phyloP scores from a whole-genome alignment of 2,113 vertebrate genomes.

The Puma concolor region DNA sequence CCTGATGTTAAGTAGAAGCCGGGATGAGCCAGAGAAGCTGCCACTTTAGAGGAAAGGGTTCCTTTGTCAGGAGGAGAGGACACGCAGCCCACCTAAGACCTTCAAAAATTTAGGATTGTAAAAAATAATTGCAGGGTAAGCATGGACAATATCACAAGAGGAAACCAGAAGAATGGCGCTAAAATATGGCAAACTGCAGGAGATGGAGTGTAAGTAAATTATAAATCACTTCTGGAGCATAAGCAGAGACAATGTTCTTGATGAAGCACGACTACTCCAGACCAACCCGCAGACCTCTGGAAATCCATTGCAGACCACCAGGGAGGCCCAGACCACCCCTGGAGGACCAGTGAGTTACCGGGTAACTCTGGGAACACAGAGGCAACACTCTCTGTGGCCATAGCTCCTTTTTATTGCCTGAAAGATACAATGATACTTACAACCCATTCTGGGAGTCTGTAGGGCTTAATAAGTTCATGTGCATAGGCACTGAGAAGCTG shows the following conservation, averaged over 20 bases:
- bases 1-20: not conserved
- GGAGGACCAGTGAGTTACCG: not conserved
- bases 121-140: not conserved
- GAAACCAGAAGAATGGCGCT: not conserved
- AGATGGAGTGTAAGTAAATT: not conserved
- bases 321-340: conserved; percentile 65
- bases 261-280: not conserved
- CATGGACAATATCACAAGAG: not conserved
- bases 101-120: not conserved
- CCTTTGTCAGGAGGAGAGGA: not conserved
- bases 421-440: conserved; percentile 54
- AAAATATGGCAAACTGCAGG: not conserved
- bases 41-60: not conserved
- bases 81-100: not conserved
- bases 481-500: conserved; percentile 41
- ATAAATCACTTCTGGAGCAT: not conserved
- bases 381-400: conserved; percentile 30
- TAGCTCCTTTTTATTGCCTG: conserved; percentile 54
- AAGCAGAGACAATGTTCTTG: conserved; percentile 32
- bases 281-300: conserved; percentile 8
- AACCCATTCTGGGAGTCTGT: conserved; percentile 40
- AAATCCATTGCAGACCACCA: conserved; percentile 46
- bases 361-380: conserved; percentile 45
- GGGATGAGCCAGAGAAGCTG: not conserved
- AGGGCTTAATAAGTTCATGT: conserved; percentile 50